These are phyloP conservation scores for Eretmocerus hayati DNA, from an alignment of 2,888 invertebrate species.

Conservation along the genomic window DNA sequence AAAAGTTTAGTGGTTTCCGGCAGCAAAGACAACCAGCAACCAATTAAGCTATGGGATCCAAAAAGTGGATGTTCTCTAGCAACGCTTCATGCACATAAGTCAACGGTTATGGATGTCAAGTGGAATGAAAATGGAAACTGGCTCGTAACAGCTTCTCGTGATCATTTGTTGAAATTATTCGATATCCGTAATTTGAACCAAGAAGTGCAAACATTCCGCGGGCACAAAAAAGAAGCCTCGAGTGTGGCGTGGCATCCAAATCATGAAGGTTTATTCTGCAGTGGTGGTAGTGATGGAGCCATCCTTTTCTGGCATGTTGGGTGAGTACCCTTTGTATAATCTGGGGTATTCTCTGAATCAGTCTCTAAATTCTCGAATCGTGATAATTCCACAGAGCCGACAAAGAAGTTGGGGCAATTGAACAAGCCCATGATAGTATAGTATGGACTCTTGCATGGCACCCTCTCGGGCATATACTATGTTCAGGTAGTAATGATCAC, in stretches of 20 bases:
- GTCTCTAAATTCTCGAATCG: too few species aligned
- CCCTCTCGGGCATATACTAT: constrained; percentile 95
- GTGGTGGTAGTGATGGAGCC: constrained; percentile 97
- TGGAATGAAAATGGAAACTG: constrained; percentile 99
- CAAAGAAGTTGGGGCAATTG: constrained; percentile 96
- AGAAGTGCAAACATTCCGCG: constrained; percentile 95
- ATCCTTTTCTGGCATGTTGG: constrained; percentile 99
- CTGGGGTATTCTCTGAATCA: too few species aligned
- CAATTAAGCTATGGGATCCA: constrained; percentile 99
- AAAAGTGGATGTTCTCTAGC: constrained; percentile 91
- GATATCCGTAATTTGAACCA: constrained; percentile 92
- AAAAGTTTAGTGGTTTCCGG: constrained; percentile 96
- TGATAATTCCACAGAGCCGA: constrained; percentile 69
- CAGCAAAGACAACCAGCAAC: constrained; percentile 99
- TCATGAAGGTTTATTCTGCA: constrained; percentile 94
- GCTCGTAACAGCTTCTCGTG: constrained; percentile 96
- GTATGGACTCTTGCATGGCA: constrained; percentile 99
- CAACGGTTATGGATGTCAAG: constrained; percentile 97
- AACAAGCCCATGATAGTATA: constrained; percentile 98
- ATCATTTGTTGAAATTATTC: constrained; percentile 94
- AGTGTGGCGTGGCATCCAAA: constrained; percentile 97
- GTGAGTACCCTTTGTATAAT: constrained; percentile 51
- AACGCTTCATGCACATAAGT: constrained; percentile 98
- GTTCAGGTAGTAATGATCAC: constrained; percentile 99
- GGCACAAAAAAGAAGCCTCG: constrained; percentile 98